Evolutionary conservation across 2,113 vertebrate species (phyloP).

Genomic region (Phasianus colchicus): DNA sequence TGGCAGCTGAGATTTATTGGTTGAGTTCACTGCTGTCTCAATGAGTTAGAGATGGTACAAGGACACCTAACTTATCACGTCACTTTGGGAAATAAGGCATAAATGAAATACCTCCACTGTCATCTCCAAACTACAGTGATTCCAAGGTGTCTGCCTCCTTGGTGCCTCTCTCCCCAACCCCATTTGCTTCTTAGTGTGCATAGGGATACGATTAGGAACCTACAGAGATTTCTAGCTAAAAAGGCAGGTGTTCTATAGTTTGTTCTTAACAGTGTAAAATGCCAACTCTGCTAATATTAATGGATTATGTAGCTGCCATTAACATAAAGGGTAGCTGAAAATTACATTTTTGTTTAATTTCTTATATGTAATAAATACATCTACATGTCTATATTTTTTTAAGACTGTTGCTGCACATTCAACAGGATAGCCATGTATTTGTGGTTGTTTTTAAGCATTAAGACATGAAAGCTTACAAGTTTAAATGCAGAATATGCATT

Average conservation of each 20-base stretch:
- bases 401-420: neutral
- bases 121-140: neutral
- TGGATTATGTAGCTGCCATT: neutral
- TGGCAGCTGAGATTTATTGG: constrained; percentile 36
- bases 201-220: neutral
- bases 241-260: neutral
- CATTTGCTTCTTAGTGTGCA: neutral
- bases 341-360: neutral
- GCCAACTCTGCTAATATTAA: neutral
- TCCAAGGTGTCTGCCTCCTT: neutral
- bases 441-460: neutral
- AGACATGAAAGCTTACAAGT: neutral
- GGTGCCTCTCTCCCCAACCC: neutral
- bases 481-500: neutral
- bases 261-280: neutral
- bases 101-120: constrained; percentile 1
- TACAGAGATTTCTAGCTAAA: neutral
- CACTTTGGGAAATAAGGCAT: neutral
- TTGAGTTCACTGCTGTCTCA: constrained; percentile 46
- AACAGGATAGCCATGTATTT: neutral
- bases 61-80: neutral
- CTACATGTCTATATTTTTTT: neutral
- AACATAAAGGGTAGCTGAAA: neutral
- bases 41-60: neutral
- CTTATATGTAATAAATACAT: neutral